These are phyloP conservation scores for Lottia scabra DNA, from an alignment of 2,888 invertebrate species.

Conservation along the genomic window DNA sequence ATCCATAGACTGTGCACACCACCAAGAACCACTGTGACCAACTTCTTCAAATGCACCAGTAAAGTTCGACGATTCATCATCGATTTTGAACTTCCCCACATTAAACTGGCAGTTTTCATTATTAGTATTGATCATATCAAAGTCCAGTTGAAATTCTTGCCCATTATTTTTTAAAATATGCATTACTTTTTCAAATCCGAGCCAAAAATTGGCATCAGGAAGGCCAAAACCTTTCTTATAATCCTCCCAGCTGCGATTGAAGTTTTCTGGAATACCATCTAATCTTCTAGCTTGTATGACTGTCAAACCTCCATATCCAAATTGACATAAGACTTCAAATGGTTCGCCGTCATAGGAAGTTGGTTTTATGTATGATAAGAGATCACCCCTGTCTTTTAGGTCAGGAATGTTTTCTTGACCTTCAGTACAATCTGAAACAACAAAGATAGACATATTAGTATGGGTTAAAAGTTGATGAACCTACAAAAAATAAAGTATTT, in stretches of 20 bases:
- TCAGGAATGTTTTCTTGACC: background rate
- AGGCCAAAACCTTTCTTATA: background rate
- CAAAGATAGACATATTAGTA: no score
- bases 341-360: background rate
- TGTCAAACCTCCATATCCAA: background rate
- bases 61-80: background rate
- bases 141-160: background rate
- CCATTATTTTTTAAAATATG: background rate
- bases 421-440: background rate
- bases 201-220: background rate
- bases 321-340: background rate
- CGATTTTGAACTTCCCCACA: background rate
- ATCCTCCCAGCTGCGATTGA: background rate
- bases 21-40: background rate
- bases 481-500: no score
- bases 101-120: background rate
- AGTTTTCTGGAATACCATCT: background rate
- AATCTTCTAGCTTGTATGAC: background rate
- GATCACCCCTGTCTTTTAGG: background rate
- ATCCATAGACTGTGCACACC: background rate
- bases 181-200: background rate
- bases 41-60: background rate
- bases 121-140: background rate
- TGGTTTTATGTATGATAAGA: background rate
- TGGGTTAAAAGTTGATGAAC: no score